phyloP scores from a whole-genome alignment of 2,797 vertebrate species.

The Gallirallus australis region DNA sequence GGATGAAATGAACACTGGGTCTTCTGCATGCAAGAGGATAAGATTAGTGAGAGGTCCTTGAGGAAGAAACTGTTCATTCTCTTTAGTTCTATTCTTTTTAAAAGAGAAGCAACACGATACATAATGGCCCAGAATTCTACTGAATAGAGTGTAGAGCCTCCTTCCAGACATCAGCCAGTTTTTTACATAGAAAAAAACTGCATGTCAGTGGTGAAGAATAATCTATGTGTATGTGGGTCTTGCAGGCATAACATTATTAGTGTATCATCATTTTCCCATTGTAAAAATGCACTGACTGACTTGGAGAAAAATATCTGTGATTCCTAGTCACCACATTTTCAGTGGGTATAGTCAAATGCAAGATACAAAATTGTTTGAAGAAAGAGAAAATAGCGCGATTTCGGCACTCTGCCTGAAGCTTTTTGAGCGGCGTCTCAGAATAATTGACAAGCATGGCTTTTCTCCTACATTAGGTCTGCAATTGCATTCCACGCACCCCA shows the following conservation, averaged over 20 bases:
- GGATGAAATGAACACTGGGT: neutral
- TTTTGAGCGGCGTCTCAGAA: slow-evolving; percentile 58
- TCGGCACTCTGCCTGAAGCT: slow-evolving; percentile 8
- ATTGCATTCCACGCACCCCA: slow-evolving; percentile 68
- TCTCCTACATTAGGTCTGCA: slow-evolving; percentile 73
- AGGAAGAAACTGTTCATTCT: neutral
- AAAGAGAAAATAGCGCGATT: slow-evolving; percentile 50
- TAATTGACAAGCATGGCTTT: slow-evolving; percentile 67
- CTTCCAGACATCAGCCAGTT: neutral
- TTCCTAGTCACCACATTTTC: neutral
- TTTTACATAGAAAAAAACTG: neutral
- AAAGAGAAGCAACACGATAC: neutral
- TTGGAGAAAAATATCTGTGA: neutral
- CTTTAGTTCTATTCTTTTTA: neutral
- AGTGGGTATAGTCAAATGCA: neutral
- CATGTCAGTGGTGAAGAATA: neutral
- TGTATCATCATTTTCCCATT: neutral
- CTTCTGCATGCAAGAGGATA: neutral
- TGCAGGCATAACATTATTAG: neutral
- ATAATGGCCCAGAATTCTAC: neutral
- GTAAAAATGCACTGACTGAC: neutral
- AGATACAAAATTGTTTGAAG: slow-evolving; percentile 32
- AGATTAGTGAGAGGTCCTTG: neutral
- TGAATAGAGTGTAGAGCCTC: neutral
- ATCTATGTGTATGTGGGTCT: neutral